Evolutionary conservation across 2,113 vertebrate genomes (phyloP), one percentile per base, ranked within the genome.

Genomic region (Tapirus terrestris): DNA sequence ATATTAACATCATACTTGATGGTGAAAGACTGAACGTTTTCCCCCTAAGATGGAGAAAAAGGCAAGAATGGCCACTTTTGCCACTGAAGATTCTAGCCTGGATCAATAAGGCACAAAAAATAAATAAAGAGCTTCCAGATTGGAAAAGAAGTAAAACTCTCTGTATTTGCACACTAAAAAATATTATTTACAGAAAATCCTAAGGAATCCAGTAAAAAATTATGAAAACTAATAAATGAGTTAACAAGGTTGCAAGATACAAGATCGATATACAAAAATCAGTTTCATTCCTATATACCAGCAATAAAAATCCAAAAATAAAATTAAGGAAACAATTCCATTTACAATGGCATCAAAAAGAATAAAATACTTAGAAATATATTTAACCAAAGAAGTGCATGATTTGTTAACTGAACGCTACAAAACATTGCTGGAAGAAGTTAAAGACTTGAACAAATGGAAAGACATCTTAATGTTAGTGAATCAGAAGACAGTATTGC

Each of bases 291-390:
- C 8, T 92, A 11, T 36, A 25, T 56, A 70, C 12, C 51, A 53
- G 51, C 20, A 93, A 75, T 77, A 68, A 90, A 89, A 85, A 79
- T 85, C 10, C 25, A 89, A 89, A 92, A 85, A n/a, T 90, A n/a
- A 86, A 86, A 89, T 68, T 89, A 94, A 56, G 39, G 39, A 94
- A 89, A 60, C 3, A 36, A 81, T 70, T 82, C 16, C 18, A 82
- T 36, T 68, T 82, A 70, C 4, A 85, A 48, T 63, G 70, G 25
- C 25, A 87, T 60, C 31, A 61, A 72, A 82, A 95, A 81, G 21
- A 81, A 39, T 75, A 60, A 91, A 93, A 45, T 56, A 73, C 25
- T 58, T 85, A 33, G 89, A 72, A 84, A 94, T 92, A 53, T 68
- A 79, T 76, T 83, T 83, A 79, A 67, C 9, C 20, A 85, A 72